Evolutionary conservation across 2,888 invertebrate species (phyloP), one percentile per base, ranked within the genome.

Genomic region (Priocnemis perturbator): DNA sequence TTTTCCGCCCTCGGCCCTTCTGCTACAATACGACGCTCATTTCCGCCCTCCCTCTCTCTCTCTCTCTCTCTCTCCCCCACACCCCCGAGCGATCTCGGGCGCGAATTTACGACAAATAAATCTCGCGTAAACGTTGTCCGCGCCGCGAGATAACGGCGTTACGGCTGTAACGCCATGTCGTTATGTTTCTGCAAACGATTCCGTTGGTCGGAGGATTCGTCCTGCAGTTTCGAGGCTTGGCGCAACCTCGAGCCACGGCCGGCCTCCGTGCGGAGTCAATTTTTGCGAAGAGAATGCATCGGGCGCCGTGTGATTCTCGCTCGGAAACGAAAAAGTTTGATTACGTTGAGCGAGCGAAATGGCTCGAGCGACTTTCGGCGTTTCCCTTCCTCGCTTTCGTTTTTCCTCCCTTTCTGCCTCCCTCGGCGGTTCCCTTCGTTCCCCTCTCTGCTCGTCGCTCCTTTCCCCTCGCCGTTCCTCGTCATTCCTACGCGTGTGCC

Each of bases 341-440:
- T 77, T 74, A 69, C 73, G 71, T 77, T 77, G 71, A 74, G 74
- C 69, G 64, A 68, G 70, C 59, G 69, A 65, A 71, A 74, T 71
- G 68, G 71, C 67, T 15, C 48, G n/a, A 21, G 4, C 23, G 20
- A 14, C 47, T 21, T 45, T 62, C 23, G 15, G 19, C 48, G 44
- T 37, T 37, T 37, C 11, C 37, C 37, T 11, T 11, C 11, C 7
- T 37, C 37, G 7, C 37, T 37, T 37, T 48, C 19, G 61, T 52
- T 30, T 21, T 37, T 55, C 30, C 19, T 48, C 61, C 14, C 37
- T 20, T 15, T 48, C 52, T 53, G 19, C 20, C 15, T 11, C 21
- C 50, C 20, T 19, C 26, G 58, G 17, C 45, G 20, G 19, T 26
- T 30, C 15, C 19, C 52, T 58, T 47, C 37, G 11, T 37, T 37